phyloP scores from a whole-genome alignment of 2,113 vertebrate species.

The Ophthalmolycus amberensis region DNA sequence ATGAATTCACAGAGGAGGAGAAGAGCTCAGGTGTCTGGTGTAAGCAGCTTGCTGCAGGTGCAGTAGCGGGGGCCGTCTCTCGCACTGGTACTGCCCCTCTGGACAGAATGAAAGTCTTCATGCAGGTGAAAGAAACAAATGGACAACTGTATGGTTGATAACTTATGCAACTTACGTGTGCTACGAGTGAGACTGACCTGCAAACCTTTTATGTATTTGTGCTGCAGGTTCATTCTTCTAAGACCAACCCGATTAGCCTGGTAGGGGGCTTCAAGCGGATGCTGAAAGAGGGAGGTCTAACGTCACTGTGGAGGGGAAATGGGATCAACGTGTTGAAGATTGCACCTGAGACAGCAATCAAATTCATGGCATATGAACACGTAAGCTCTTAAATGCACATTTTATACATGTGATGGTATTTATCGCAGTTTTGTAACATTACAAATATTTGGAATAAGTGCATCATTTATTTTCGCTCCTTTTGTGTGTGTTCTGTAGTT shows the following conservation, averaged over 20 bases:
- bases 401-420: not conserved
- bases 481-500: conserved; percentile 81
- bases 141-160: too few species aligned
- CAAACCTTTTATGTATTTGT: conserved; percentile 14
- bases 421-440: not conserved
- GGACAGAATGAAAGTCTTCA: conserved; percentile 95
- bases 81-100: conserved; percentile 93
- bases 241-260: conserved; percentile 87
- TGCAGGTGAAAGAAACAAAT: conserved; percentile 86
- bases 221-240: conserved; percentile 90
- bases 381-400: conserved; percentile 69
- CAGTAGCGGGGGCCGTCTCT: conserved; percentile 90
- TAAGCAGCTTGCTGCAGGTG: conserved; percentile 92
- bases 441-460: not conserved
- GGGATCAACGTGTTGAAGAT: conserved; percentile 96
- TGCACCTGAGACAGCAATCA: conserved; percentile 95
- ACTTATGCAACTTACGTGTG: not conserved
- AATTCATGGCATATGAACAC: conserved; percentile 96
- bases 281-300: conserved; percentile 90
- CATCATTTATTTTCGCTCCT: not conserved
- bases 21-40: conserved; percentile 92
- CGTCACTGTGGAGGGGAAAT: conserved; percentile 94
- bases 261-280: conserved; percentile 89
- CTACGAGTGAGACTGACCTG: not conserved
- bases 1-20: conserved; percentile 95